Base-by-base conservation (phyloP, 2,888 invertebrate species). In the Lucinisca nassula region DNA sequence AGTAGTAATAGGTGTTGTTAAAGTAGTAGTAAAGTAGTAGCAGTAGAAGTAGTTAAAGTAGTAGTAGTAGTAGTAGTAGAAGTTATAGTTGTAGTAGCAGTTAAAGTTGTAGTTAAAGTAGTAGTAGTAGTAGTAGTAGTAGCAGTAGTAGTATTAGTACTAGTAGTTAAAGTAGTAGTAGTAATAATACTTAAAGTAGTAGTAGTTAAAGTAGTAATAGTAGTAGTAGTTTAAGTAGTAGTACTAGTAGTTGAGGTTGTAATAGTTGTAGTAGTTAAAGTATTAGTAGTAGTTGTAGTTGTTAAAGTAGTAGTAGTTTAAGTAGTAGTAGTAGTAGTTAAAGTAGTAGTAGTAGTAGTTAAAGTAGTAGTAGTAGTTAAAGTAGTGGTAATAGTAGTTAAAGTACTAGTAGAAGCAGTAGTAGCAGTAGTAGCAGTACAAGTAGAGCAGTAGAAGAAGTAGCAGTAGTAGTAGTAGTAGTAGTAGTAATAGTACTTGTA, bases 391-490 rank as follows among this genome's bases (percentile, higher is more conserved):
- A 21, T 58, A 58, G 58, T 14, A 58, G 58, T 58, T 12, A n/a
- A 8, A 45, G 45, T 14, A 45, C 10, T 14, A 45, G 45, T 14
- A 45, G 45, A 8, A 45, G 45, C 14, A 58, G 58, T 45, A 45
- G 14, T 12, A 45, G 14, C 45, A 45, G 45, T 45, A 45, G 45
- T 45, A 45, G 45, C 14, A 45, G 45, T 45, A 45, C 10, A 12
- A 45, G 45, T 45, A 45, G 45, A 12, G 70, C 14, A 45, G 45
- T 45, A 45, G 45, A 12, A 45, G 72, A 55, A 14, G 30, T 12
- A 17, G 75, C 37, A 75, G 80, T 61, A 80, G 84, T 74, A 80
- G 84, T 74, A 85, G 76, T 83, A 83, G 84, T 83, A 80, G 45
- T 12, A 45, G 45, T 45, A 45, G 45, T 45, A 45, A 14, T 45